A percentile compares a stretch with the other conserved stretches of the same genome.
phyloP scores from a whole-genome alignment of 2,888 invertebrate genomes.

The Coleophora flavipennella region DNA sequence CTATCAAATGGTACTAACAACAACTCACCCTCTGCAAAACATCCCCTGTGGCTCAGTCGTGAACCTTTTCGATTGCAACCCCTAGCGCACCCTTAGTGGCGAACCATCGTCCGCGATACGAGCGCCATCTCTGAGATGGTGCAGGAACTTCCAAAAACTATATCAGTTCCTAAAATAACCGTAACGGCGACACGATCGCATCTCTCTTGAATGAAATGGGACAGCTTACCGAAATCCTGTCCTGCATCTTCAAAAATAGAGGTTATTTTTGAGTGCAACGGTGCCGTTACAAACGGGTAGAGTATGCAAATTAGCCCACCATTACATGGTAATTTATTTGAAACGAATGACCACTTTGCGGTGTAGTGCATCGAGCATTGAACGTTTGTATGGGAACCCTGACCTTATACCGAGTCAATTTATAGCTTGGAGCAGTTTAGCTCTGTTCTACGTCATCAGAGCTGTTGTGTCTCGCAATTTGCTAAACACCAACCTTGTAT shows the following conservation, averaged over 20 bases:
- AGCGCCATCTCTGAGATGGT: conserved; percentile 60
- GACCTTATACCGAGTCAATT: conserved; percentile 71
- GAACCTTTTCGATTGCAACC: conserved; percentile 36
- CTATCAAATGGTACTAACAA: neutral
- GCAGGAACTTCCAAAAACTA: conserved; percentile 47
- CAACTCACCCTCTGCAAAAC: conserved; percentile 2
- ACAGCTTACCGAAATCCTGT: conserved; percentile 22
- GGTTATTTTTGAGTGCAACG: conserved; percentile 32
- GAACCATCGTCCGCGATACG: conserved; percentile 22
- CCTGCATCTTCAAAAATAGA: conserved; percentile 25
- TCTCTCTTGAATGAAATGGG: conserved; percentile 60
- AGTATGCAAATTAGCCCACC: conserved; percentile 71
- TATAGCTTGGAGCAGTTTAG: conserved; percentile 63
- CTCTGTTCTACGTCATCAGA: conserved; percentile 65
- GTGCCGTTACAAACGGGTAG: conserved; percentile 32
- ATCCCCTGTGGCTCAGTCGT: conserved; percentile 19
- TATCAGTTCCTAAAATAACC: conserved; percentile 46
- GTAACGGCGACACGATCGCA: conserved; percentile 34
- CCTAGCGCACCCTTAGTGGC: conserved; percentile 16
- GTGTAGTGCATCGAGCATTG: conserved; percentile 65
- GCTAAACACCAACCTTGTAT: conserved; percentile 46
- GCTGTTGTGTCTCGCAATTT: conserved; percentile 54
- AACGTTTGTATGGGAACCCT: conserved; percentile 68
- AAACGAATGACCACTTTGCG: conserved; percentile 73
- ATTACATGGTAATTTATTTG: conserved; percentile 74